Conservation (phyloP, 2,888 invertebrate species). For the Prenolepis imparis region DNA sequence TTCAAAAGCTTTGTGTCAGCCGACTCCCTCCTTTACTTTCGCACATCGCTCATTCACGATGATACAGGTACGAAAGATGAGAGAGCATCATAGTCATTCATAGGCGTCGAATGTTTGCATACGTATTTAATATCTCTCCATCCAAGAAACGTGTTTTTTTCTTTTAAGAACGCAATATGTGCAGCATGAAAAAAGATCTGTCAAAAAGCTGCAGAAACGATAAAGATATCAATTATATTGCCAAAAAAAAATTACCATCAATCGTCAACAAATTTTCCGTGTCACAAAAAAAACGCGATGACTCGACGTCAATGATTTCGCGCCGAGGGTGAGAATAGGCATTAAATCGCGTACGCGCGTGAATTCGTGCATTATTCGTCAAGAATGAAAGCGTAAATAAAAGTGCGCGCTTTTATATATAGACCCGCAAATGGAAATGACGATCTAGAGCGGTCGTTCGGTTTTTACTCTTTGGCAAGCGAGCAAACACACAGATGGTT, state of each 20-base stretch:
- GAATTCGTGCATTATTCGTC: conserved; percentile 29
- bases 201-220: neutral
- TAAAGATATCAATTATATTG: neutral
- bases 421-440: conserved; percentile 27
- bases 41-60: neutral
- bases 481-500: conserved; percentile 47
- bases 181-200: neutral
- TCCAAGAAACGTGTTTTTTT: neutral
- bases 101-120: conserved; percentile 18
- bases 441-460: conserved; percentile 24
- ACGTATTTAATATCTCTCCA: neutral
- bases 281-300: conserved; percentile 2
- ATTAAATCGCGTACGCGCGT: neutral
- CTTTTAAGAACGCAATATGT: neutral
- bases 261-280: neutral
- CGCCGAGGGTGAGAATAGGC: neutral
- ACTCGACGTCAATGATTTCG: conserved; percentile 21
- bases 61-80: neutral
- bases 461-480: conserved; percentile 37
- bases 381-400: conserved; percentile 39
- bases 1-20: conserved; percentile 34
- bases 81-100: neutral
- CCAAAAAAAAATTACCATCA: neutral
- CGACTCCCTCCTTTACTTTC: conserved; percentile 1
- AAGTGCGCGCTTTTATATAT: conserved; percentile 23